These are phyloP conservation scores for Drosophila atripex DNA, from an alignment of 2,888 invertebrate species.

Conservation along the genomic window DNA sequence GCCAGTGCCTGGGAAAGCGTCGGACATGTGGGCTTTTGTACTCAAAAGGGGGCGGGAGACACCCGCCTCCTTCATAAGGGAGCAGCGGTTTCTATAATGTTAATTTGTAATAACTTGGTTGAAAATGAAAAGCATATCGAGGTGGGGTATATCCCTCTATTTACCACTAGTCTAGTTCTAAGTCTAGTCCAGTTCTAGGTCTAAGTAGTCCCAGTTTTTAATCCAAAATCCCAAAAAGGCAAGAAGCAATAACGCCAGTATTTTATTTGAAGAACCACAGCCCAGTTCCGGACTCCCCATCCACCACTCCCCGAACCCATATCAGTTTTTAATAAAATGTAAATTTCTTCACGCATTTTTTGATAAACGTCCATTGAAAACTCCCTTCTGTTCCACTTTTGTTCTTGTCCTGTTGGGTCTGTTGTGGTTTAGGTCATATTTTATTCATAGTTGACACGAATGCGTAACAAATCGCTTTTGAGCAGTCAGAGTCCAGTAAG, in stretches of 20 bases:
- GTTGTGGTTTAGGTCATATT: conserved; percentile 71
- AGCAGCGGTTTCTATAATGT: neutral
- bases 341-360: conserved; percentile 61
- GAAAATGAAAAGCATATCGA: too few relatives aligned
- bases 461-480: conserved; percentile 76
- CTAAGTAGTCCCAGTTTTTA: too few relatives aligned
- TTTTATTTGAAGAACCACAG: too few relatives aligned
- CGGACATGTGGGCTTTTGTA: conserved; percentile 30
- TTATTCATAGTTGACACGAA: conserved; percentile 79
- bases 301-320: conserved; percentile 11
- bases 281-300: too few relatives aligned
- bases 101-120: too few relatives aligned
- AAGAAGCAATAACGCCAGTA: too few relatives aligned
- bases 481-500: conserved; percentile 16
- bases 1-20: conserved; percentile 25
- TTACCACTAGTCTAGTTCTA: too few relatives aligned
- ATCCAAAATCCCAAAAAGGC: too few relatives aligned
- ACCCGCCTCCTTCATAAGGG: neutral
- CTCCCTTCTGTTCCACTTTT: conserved; percentile 35
- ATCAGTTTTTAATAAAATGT: conserved; percentile 74
- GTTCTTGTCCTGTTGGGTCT: conserved; percentile 48
- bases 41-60: conserved; percentile 19
- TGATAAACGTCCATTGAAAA: conserved; percentile 75
- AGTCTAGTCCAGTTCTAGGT: too few relatives aligned
- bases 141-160: too few relatives aligned